phyloP scores from a whole-genome alignment of 2,797 vertebrate species.

The Melanotaenia parkinsoni region DNA sequence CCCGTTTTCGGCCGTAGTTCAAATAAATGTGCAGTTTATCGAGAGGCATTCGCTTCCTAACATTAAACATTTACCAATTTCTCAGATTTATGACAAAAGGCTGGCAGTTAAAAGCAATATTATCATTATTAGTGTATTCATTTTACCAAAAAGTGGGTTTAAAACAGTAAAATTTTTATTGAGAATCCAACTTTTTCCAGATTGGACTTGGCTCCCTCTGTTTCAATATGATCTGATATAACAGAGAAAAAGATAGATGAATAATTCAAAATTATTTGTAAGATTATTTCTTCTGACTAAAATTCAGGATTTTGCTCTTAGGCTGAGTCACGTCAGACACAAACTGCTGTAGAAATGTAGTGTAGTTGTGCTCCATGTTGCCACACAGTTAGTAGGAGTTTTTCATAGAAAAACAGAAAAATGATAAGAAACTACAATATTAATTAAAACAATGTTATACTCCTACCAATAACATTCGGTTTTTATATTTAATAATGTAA shows the following conservation, averaged over 20 bases:
- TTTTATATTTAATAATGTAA: too few species aligned
- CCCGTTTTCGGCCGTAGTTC: not conserved
- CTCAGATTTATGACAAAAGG: not conserved
- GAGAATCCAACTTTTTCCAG: not conserved
- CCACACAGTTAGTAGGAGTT: too few species aligned
- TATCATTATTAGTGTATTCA: not conserved
- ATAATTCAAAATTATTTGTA: too few species aligned
- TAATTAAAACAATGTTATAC: too few species aligned
- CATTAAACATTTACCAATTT: not conserved
- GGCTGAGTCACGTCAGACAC: not conserved
- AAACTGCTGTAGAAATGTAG: not conserved
- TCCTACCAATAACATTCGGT: too few species aligned
- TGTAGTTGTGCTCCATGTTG: not conserved
- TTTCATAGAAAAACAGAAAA: too few species aligned
- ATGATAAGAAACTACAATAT: too few species aligned
- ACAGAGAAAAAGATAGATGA: not conserved
- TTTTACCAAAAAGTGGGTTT: not conserved
- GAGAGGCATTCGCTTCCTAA: not conserved
- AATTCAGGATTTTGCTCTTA: too few species aligned
- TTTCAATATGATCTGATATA: not conserved
- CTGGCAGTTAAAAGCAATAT: not conserved
- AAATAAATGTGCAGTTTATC: not conserved
- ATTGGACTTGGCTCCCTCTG: not conserved
- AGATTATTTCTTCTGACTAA: too few species aligned
- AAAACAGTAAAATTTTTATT: not conserved